Evolutionary conservation across 92 coral and sea anemone genomes (phyloP).

Genomic region (Bergia sp.): DNA sequence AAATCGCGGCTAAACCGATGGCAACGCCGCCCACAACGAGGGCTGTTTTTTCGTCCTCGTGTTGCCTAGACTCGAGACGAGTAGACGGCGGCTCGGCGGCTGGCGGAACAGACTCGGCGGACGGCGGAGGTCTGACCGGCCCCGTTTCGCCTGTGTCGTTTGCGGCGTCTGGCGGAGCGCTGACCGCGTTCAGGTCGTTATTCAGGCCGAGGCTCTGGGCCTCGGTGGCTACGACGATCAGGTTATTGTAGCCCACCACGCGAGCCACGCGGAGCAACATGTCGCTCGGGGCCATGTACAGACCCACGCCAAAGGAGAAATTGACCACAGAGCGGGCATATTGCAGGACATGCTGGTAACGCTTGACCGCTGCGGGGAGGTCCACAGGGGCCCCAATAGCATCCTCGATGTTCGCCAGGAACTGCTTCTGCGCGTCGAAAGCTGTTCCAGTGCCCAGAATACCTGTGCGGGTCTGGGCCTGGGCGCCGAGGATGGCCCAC

Average conservation of each 20-base stretch:
- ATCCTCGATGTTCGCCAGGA: conserved; percentile 5
- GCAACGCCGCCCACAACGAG: not conserved
- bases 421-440: not conserved
- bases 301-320: too few relatives aligned
- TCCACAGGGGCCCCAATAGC: not conserved
- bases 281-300: too few relatives aligned
- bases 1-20: too few relatives aligned
- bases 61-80: not conserved
- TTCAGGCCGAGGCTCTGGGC: not conserved
- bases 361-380: not conserved
- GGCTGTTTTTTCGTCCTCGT: conserved; percentile 1
- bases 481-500: too few relatives aligned
- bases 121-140: not conserved
- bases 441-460: too few relatives aligned
- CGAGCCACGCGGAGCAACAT: too few relatives aligned
- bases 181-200: not conserved
- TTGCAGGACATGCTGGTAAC: not conserved
- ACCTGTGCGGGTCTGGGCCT: too few relatives aligned
- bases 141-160: not conserved
- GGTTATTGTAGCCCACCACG: too few relatives aligned
- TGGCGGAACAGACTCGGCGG: not conserved
- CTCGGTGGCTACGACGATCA: too few relatives aligned
- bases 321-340: not conserved
- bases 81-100: not conserved
- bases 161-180: not conserved